phyloP scores from a whole-genome alignment of 2,797 vertebrate genomes.

The Jordanella pulchra region DNA sequence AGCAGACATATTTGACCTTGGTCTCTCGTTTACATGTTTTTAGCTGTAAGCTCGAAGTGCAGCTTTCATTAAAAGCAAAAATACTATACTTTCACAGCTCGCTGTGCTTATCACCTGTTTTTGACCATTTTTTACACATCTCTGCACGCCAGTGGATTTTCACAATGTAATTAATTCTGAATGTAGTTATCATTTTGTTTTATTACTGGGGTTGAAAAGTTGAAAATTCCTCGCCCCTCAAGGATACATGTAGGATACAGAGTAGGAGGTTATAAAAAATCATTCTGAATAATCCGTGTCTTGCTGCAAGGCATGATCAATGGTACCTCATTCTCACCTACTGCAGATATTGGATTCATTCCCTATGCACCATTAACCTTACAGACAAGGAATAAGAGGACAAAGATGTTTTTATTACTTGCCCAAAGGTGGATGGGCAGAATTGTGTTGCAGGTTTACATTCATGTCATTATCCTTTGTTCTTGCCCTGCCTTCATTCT shows the following conservation, averaged over 20 bases:
- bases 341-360: conserved; percentile 67
- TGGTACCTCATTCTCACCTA: conserved; percentile 65
- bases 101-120: neutral
- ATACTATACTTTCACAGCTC: conserved; percentile 4
- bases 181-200: conserved; percentile 33
- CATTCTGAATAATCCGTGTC: conserved; percentile 46
- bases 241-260: conserved; percentile 21
- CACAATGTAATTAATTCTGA: conserved; percentile 13
- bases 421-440: conserved; percentile 53
- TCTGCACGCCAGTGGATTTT: conserved; percentile 5
- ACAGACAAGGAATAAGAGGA: conserved; percentile 53
- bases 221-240: neutral
- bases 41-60: conserved; percentile 23
- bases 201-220: conserved; percentile 17
- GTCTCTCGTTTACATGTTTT: conserved; percentile 19
- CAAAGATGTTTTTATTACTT: conserved; percentile 69
- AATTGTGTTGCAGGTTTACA: conserved; percentile 56
- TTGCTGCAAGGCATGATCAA: conserved; percentile 65
- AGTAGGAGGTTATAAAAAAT: conserved; percentile 28
- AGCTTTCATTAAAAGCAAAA: conserved; percentile 24
- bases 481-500: conserved; percentile 46
- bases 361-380: conserved; percentile 66
- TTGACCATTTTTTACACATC: conserved; percentile 12
- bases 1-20: conserved; percentile 33
- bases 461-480: conserved; percentile 37